Conservation (phyloP, 2,113 vertebrate species). For the Parus major region DNA sequence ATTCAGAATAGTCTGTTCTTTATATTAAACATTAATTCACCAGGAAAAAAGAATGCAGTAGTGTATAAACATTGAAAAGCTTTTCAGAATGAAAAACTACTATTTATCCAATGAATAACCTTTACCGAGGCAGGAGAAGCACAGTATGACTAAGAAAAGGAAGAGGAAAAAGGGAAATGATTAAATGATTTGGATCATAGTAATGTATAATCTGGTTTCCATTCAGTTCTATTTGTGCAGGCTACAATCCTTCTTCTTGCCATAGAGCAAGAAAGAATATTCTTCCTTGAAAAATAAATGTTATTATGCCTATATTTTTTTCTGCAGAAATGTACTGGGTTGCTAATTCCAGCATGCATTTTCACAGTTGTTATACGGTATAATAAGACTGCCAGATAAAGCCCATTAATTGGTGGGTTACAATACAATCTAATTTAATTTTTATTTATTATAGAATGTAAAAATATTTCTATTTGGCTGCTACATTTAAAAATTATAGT, state of each 20-base stretch:
- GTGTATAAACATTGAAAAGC: not conserved
- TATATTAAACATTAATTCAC: not conserved
- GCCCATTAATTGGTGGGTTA: not conserved
- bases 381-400: not conserved
- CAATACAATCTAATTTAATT: not conserved
- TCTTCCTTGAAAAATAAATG: not conserved
- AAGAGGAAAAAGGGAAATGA: not conserved
- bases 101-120: constrained; percentile 17
- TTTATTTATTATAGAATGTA: not conserved
- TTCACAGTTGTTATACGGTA: not conserved
- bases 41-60: not conserved
- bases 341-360: not conserved
- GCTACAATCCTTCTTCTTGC: not conserved
- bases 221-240: not conserved
- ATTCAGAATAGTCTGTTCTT: not conserved
- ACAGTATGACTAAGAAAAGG: not conserved
- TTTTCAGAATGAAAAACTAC: constrained; percentile 15
- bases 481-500: not conserved
- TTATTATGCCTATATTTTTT: not conserved
- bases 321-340: not conserved
- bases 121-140: not conserved
- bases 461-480: not conserved
- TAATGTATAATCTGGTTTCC: constrained; percentile 12
- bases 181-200: not conserved
- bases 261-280: not conserved